A percentile compares a stretch with the other conserved stretches of the same genome.
These are phyloP conservation scores for Decapterus maruadsi DNA, from an alignment of 2,797 vertebrate genomes.

Conservation along the genomic window DNA sequence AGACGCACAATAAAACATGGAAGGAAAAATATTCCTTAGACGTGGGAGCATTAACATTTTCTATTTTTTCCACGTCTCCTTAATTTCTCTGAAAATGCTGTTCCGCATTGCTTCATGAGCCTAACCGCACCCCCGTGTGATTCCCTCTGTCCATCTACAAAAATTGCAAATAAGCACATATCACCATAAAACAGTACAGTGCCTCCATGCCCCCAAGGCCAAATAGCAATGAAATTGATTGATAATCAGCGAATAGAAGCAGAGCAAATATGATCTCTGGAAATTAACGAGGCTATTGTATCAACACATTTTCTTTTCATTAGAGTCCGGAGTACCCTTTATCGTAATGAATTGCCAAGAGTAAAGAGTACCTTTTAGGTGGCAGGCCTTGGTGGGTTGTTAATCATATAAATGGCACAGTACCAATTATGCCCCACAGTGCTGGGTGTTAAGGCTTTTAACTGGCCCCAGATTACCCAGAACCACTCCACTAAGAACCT, in stretches of 20 bases:
- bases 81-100: conserved; percentile 56
- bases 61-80: conserved; percentile 39
- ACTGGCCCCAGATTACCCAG: conserved; percentile 72
- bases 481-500: conserved; percentile 72
- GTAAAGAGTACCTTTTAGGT: conserved; percentile 73
- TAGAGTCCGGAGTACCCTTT: conserved; percentile 66
- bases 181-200: conserved; percentile 74
- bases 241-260: conserved; percentile 73
- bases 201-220: conserved; percentile 58
- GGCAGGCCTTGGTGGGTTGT: conserved; percentile 68
- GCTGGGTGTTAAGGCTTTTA: conserved; percentile 73
- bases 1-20: neutral
- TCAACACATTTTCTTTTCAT: conserved; percentile 83
- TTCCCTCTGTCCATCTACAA: conserved; percentile 66
- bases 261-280: conserved; percentile 71
- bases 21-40: neutral
- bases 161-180: conserved; percentile 72
- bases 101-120: conserved; percentile 27
- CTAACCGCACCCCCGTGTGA: conserved; percentile 38
- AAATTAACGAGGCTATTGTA: conserved; percentile 77
- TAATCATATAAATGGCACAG: conserved; percentile 80
- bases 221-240: conserved; percentile 70
- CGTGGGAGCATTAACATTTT: conserved; percentile 41
- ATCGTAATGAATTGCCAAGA: conserved; percentile 77
- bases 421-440: conserved; percentile 76